A percentile compares a stretch with the other conserved stretches of the same genome.
These are phyloP conservation scores for Otolemur crassicaudatus DNA, from an alignment of 2,797 vertebrate genomes.

Conservation along the genomic window DNA sequence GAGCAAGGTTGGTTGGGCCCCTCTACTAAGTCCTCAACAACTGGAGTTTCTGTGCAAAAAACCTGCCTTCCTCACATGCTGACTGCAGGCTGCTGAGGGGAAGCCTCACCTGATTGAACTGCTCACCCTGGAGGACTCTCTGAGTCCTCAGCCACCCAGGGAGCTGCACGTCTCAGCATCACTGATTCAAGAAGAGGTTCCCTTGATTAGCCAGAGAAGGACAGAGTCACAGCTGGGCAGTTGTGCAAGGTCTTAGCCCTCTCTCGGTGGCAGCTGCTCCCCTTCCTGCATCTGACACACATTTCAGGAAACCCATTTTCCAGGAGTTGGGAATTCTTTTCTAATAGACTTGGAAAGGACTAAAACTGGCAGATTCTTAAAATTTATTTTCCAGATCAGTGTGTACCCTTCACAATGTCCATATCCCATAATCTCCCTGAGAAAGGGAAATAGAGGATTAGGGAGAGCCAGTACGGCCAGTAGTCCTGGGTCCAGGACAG, in stretches of 20 bases:
- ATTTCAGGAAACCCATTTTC: background rate
- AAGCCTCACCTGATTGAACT: no score
- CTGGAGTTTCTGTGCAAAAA: background rate
- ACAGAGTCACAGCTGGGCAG: fast-evolving
- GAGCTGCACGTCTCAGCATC: fast-evolving
- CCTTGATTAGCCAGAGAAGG: background rate
- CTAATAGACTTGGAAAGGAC: background rate
- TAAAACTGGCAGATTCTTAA: background rate
- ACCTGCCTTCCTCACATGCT: fast-evolving
- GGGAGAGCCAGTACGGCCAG: fast-evolving
- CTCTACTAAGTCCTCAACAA: background rate
- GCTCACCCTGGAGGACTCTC: no score
- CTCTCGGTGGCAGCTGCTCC: fast-evolving
- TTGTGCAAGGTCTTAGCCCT: fast-evolving
- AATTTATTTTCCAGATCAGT: background rate
- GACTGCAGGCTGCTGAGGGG: fast-evolving
- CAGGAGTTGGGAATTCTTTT: background rate
- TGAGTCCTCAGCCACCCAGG: background rate
- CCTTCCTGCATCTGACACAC: fast-evolving
- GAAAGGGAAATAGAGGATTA: background rate
- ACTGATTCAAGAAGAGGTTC: background rate
- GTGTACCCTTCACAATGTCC: background rate
- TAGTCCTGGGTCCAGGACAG: background rate
- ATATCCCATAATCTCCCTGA: background rate
- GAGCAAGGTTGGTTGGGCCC: background rate